A percentile compares a stretch with the other conserved stretches of the same genome.
These are phyloP conservation scores for Grammatotria lemairii DNA, from an alignment of 2,113 vertebrate species.

Conservation along the genomic window DNA sequence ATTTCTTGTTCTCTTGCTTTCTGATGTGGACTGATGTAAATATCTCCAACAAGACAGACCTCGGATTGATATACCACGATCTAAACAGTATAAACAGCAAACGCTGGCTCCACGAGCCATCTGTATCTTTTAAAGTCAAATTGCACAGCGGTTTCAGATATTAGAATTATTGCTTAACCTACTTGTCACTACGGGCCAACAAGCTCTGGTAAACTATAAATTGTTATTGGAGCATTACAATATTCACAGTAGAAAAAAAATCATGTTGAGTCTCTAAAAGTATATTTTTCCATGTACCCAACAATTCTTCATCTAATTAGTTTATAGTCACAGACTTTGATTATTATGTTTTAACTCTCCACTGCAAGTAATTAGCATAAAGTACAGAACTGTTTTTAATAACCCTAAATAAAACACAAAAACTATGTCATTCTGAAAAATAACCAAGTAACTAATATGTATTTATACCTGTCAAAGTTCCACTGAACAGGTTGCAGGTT, in stretches of 20 bases:
- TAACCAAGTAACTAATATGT: not conserved
- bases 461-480: not conserved
- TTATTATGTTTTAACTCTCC: not conserved
- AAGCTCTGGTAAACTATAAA: not conserved
- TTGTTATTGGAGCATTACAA: not conserved
- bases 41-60: constrained; percentile 7
- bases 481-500: not conserved
- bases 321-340: not conserved
- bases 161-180: not conserved
- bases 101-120: not conserved
- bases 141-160: not conserved
- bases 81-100: not conserved
- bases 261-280: not conserved
- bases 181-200: not conserved
- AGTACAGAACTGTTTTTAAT: not conserved
- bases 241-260: not conserved
- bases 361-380: not conserved
- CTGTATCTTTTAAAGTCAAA: not conserved
- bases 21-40: constrained; percentile 18
- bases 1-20: not conserved
- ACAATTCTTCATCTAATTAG: not conserved
- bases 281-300: not conserved
- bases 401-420: not conserved
- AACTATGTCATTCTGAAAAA: not conserved
- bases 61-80: not conserved